Evolutionary conservation across 2,113 vertebrate species (phyloP).

Genomic region (Butorides virescens): DNA sequence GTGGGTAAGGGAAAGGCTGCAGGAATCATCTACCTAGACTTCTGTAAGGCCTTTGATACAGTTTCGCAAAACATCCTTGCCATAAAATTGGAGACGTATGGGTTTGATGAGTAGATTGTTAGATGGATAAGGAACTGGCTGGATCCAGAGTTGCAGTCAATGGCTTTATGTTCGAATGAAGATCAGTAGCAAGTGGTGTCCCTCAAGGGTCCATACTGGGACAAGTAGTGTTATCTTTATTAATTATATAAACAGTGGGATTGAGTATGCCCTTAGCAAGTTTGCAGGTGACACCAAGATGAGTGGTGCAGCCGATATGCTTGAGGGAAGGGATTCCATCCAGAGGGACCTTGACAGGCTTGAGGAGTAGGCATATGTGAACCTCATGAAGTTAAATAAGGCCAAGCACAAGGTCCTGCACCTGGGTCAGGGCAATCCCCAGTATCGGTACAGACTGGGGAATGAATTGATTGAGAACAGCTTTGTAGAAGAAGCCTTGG

Average conservation of each 20-base stretch:
- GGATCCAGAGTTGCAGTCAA: neutral
- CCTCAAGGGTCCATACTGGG: rapidly evolving
- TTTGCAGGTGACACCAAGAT: neutral
- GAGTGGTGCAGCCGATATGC: neutral
- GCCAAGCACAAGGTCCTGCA: neutral
- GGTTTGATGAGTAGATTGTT: neutral
- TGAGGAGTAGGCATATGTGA: neutral
- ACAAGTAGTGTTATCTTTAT: neutral
- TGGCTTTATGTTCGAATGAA: neutral
- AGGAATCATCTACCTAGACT: no score
- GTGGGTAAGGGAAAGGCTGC: no score
- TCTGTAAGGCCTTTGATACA: no score
- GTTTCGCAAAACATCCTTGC: neutral
- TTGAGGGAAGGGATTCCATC: neutral
- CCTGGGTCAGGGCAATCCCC: neutral
- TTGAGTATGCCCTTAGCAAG: neutral
- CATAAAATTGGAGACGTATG: neutral
- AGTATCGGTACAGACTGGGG: neutral
- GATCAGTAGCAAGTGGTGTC: neutral
- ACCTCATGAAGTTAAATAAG: neutral
- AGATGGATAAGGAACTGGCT: neutral
- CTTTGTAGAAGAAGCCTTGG: neutral
- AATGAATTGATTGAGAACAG: neutral
- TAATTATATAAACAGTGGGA: neutral
- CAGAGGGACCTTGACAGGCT: neutral